These are phyloP conservation scores for Coenonympha arcania DNA, from an alignment of 2,888 invertebrate species.

Conservation along the genomic window DNA sequence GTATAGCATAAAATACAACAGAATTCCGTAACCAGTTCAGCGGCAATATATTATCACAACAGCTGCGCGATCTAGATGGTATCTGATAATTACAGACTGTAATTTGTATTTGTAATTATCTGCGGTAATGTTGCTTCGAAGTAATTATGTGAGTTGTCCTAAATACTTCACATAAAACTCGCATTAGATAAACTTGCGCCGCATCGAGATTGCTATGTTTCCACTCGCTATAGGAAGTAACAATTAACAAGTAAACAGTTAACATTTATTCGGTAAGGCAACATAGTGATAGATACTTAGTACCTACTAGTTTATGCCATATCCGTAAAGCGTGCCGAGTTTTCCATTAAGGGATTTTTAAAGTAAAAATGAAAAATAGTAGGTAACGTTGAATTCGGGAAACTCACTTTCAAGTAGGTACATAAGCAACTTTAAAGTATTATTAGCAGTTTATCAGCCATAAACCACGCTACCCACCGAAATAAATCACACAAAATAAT, in stretches of 20 bases:
- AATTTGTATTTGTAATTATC: slow-evolving; percentile 28
- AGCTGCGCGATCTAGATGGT: slow-evolving; percentile 15
- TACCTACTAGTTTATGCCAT: too few relatives aligned
- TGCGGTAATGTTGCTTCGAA: slow-evolving; percentile 23
- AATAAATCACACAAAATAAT: not conserved
- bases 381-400: too few relatives aligned
- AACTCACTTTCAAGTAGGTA: not conserved
- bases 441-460: not conserved
- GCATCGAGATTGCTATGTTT: slow-evolving; percentile 18
- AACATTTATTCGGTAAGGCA: too few relatives aligned
- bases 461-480: not conserved
- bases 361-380: too few relatives aligned
- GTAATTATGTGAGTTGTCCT: slow-evolving; percentile 26
- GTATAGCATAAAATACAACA: not conserved
- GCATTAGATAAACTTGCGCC: slow-evolving; percentile 24
- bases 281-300: too few relatives aligned
- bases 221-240: not conserved
- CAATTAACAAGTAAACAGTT: not conserved
- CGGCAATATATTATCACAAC: slow-evolving; percentile 4
- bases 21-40: not conserved
- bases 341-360: too few relatives aligned
- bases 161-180: slow-evolving; percentile 31
- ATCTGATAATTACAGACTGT: slow-evolving; percentile 24
- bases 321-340: too few relatives aligned
- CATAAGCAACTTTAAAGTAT: not conserved